Conservation (phyloP, 2,113 vertebrate species). For the Amazona guildingii region DNA sequence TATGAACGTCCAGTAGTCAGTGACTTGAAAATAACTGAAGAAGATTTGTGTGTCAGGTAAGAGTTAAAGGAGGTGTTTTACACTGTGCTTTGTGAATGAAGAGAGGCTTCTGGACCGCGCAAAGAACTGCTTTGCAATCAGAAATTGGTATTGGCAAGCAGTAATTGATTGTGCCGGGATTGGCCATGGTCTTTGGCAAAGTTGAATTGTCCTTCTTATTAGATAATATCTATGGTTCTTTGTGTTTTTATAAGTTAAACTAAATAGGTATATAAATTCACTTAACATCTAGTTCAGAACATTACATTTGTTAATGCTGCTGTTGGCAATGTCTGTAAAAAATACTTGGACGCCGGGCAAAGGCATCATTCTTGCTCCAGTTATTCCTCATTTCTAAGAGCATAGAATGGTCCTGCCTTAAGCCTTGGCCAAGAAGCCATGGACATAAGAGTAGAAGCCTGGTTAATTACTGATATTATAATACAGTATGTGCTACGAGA, state of each 20-base stretch:
- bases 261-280: not conserved
- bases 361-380: not conserved
- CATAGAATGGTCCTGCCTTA: not conserved
- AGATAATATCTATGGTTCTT: not conserved
- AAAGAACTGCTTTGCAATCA: not conserved
- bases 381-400: not conserved
- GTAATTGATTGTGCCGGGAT: not conserved
- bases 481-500: not conserved
- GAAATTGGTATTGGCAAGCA: not conserved
- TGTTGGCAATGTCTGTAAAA: not conserved
- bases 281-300: not conserved
- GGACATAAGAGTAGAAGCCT: not conserved
- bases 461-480: not conserved
- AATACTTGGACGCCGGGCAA: not conserved
- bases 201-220: not conserved
- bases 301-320: not conserved
- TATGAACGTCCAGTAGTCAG: not conserved
- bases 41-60: not conserved
- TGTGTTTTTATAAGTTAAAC: not conserved
- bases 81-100: not conserved
- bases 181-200: not conserved
- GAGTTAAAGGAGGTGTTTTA: not conserved
- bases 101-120: not conserved
- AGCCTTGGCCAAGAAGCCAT: not conserved
- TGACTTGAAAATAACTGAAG: not conserved